phyloP scores from a whole-genome alignment of 1,140 invertebrate species.

The Brachionus manjavacas region DNA sequence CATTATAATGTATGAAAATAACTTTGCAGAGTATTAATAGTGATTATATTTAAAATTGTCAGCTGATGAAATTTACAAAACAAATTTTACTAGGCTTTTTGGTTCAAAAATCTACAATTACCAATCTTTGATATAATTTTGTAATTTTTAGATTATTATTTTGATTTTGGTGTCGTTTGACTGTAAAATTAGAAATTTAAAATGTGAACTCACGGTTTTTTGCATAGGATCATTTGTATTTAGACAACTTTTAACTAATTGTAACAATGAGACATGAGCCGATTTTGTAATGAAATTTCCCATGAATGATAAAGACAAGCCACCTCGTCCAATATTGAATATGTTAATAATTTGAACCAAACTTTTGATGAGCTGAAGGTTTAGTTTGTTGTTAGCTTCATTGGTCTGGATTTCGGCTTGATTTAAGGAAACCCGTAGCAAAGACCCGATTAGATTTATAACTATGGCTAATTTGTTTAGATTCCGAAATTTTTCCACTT shows the following conservation, averaged over 20 bases:
- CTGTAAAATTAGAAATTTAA: neutral
- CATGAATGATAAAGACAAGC: constrained; percentile 23
- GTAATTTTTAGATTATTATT: neutral
- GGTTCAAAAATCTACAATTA: too few species aligned
- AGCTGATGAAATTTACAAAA: neutral
- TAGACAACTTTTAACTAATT: constrained; percentile 16
- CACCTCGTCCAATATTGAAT: constrained; percentile 33
- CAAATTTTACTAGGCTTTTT: too few species aligned
- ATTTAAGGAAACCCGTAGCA: neutral
- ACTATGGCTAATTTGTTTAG: constrained; percentile 25
- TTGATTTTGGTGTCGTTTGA: neutral
- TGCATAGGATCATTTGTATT: neutral
- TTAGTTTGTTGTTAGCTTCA: neutral
- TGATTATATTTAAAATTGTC: too few species aligned
- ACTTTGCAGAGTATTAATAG: too few species aligned
- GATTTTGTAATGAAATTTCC: constrained; percentile 39
- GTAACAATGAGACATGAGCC: constrained; percentile 19
- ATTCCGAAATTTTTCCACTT: constrained; percentile 39
- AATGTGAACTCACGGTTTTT: neutral
- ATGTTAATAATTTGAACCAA: constrained; percentile 33
- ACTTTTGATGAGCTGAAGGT: neutral
- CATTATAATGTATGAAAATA: too few species aligned
- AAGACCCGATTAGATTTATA: constrained; percentile 1
- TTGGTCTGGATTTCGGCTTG: neutral
- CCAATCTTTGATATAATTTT: too few species aligned